Conservation (phyloP, 2,113 vertebrate genomes). For the Garra rufa region DNA sequence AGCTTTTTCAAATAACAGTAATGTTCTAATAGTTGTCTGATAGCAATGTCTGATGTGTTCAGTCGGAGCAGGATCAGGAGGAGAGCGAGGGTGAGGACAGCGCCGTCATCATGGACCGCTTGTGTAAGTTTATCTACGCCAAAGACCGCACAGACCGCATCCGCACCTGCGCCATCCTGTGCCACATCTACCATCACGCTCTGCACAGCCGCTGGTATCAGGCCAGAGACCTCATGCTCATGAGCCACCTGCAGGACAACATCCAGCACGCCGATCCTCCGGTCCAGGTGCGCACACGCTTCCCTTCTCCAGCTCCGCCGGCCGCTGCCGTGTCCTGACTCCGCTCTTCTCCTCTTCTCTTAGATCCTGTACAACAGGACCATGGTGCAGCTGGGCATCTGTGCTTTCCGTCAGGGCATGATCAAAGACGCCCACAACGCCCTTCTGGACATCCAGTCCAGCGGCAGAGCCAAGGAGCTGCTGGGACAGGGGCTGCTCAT, state of each 20-base stretch:
- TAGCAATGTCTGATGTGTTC: no score
- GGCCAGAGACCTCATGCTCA: slow-evolving; percentile 91
- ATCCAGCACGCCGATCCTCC: slow-evolving; percentile 92
- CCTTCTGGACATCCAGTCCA: slow-evolving; percentile 90
- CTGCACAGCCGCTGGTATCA: slow-evolving; percentile 93
- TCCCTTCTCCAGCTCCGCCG: not conserved
- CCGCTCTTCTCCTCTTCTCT: not conserved
- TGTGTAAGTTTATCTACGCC: slow-evolving; percentile 91
- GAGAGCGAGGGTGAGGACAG: slow-evolving; percentile 90
- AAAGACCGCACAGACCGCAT: slow-evolving; percentile 91
- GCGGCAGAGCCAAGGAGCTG: slow-evolving; percentile 91
- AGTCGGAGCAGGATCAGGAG: slow-evolving; percentile 90
- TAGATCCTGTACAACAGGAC: slow-evolving; percentile 94
- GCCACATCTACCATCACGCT: slow-evolving; percentile 93
- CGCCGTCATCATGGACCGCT: slow-evolving; percentile 86
- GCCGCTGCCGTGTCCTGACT: not conserved
- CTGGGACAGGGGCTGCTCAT: slow-evolving; percentile 90
- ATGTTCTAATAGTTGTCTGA: not conserved
- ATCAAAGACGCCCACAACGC: slow-evolving; percentile 93
- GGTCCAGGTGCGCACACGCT: slow-evolving; percentile 80
- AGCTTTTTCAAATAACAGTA: no score
- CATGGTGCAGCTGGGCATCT: slow-evolving; percentile 93
- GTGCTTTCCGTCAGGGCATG: slow-evolving; percentile 92
- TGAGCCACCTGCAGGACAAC: slow-evolving; percentile 94
- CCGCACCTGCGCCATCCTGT: slow-evolving; percentile 90